Conservation (phyloP, 2,113 vertebrate species). For the Ophthalmolycus amberensis region DNA sequence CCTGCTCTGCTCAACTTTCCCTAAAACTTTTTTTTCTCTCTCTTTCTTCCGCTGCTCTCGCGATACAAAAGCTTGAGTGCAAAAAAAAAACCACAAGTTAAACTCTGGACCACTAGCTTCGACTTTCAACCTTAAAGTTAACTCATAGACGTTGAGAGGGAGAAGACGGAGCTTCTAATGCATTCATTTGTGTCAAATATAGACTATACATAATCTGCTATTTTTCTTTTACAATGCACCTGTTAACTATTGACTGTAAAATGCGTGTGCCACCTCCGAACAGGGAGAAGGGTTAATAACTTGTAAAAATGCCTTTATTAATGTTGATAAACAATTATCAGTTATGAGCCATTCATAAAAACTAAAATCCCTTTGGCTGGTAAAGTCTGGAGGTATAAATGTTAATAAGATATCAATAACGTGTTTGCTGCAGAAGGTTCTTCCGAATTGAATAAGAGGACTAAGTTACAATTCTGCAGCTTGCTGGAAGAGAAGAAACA, state of each 20-base stretch:
- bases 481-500: not conserved
- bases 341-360: not conserved
- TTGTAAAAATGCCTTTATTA: not conserved
- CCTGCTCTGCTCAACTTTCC: conserved; percentile 71
- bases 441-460: not conserved
- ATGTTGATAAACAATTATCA: not conserved
- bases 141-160: not conserved
- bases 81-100: conserved; percentile 60
- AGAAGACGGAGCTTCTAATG: not conserved
- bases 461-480: not conserved
- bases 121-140: not conserved
- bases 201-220: not conserved
- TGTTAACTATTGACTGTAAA: conserved; percentile 19
- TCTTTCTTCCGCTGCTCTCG: conserved; percentile 70
- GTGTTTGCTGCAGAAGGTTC: not conserved
- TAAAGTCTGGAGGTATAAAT: not conserved
- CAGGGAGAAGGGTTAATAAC: not conserved
- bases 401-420: not conserved
- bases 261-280: not conserved
- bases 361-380: not conserved
- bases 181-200: not conserved
- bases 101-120: not conserved
- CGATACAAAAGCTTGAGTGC: conserved; percentile 74
- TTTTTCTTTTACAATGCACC: conserved; percentile 25
- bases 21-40: conserved; percentile 52